Percentiles rank a stretch among this genome's conserved stretches.
These are phyloP conservation scores for Agriopis leucophaearia DNA, from an alignment of 2,888 invertebrate species.

Conservation along the genomic window DNA sequence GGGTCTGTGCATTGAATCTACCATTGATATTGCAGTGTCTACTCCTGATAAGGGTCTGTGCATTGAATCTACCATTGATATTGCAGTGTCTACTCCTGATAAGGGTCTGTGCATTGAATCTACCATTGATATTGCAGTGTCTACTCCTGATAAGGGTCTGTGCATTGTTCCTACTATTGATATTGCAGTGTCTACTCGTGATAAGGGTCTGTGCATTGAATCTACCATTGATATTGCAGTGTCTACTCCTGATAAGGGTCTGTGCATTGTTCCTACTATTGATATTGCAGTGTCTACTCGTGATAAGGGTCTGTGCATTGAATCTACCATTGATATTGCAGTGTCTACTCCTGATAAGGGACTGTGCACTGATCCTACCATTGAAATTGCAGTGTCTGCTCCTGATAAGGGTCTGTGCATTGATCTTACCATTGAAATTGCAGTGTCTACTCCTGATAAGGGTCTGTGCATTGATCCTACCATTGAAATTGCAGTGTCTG, in stretches of 20 bases:
- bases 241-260: neutral
- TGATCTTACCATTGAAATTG: slow-evolving; percentile 88
- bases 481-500: too few species aligned
- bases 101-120: slow-evolving; percentile 41
- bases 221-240: slow-evolving; percentile 91
- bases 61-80: slow-evolving; percentile 87
- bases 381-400: too few species aligned
- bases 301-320: too few species aligned
- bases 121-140: slow-evolving; percentile 92
- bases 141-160: neutral
- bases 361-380: slow-evolving; percentile 76
- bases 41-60: too few species aligned
- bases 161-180: slow-evolving; percentile 85
- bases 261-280: slow-evolving; percentile 83
- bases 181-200: slow-evolving; percentile 72
- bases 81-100: slow-evolving; percentile 54
- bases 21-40: slow-evolving; percentile 90
- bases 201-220: neutral
- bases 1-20: slow-evolving; percentile 60
- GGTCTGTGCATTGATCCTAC: slow-evolving; percentile 68
- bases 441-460: neutral
- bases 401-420: too few species aligned
- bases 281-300: slow-evolving; percentile 81
- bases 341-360: neutral
- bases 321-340: slow-evolving; percentile 90